Percentiles rank a stretch among this genome's conserved stretches.
Conservation (phyloP, 2,797 vertebrate genomes). For the Siniperca undulata region DNA sequence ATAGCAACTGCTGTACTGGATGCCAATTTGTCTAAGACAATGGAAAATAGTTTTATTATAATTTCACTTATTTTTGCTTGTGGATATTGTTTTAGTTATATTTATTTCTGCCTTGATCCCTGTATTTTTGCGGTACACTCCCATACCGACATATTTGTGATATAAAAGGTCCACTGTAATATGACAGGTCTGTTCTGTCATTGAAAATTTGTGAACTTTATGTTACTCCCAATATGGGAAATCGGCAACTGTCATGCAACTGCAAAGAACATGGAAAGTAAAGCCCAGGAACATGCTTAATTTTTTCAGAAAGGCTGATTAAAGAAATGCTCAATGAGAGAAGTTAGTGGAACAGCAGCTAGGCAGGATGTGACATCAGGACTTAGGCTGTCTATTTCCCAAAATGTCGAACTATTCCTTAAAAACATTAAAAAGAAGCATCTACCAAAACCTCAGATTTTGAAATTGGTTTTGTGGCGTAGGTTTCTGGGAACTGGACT, state of each 20-base stretch:
- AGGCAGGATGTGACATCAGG: slow-evolving; percentile 2
- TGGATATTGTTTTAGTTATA: not conserved
- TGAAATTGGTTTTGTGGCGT: slow-evolving; percentile 61
- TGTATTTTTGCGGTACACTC: not conserved
- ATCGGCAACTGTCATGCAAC: no score
- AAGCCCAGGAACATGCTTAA: not conserved
- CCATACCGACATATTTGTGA: not conserved
- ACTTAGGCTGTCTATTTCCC: slow-evolving; percentile 17
- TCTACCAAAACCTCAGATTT: slow-evolving; percentile 55
- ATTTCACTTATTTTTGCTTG: no score
- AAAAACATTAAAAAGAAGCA: slow-evolving; percentile 41
- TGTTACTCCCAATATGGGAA: no score
- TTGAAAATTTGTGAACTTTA: not conserved
- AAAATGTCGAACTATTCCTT: slow-evolving; percentile 30
- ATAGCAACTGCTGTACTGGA: no score
- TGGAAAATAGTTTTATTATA: no score
- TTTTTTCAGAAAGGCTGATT: not conserved
- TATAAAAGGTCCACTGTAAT: not conserved
- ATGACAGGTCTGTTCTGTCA: no score
- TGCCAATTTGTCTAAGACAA: no score
- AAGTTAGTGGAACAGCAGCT: not conserved
- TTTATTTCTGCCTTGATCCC: not conserved
- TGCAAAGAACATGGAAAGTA: not conserved
- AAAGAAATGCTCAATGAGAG: slow-evolving; percentile 6
- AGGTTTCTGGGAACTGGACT: slow-evolving; percentile 70